Base-by-base conservation (phyloP, 2,797 vertebrate genomes). In the Prunella strophiata region DNA sequence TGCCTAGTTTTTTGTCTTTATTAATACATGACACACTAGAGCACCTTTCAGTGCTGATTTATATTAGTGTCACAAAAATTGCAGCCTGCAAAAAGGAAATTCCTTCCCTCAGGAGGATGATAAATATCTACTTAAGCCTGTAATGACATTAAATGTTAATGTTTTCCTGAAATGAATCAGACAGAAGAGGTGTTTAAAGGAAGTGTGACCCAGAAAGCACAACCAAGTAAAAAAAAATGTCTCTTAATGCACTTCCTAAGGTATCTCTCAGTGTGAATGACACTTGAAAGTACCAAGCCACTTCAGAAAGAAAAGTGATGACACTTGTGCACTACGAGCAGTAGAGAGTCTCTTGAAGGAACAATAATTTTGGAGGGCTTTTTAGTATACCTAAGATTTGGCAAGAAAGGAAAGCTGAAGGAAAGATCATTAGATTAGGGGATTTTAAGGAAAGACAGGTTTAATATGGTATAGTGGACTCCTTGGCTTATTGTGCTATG, bases 61-160 rank as follows among this genome's bases (percentile, higher is more conserved):
- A 95, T 96, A 61, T 81, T 66, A 51, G 71, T 68, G 51, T 62
- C 80, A 91, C 22, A 62, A 87, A 93, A 93, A 91, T 14, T 58
- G 58, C 1, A 3, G 85, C 73, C 80, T 75, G 66, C 21, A 72
- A 62, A 87, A 91, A 89, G 62, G 84, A 84, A 93, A 86, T 75
- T 81, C 77, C 43, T 45, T 90, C 48, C 34, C 43, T 90, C 50
- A 51, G 63, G 81, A 78, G 70, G 61, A 84, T 94, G 88, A 93
- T 78, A 91, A 91, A 96, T 92, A 87, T 58, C 89, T 89, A 11
- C 63, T 91, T 87, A 84, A 70, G 83, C 55, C 38, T 84, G 30
- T 84, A 84, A 93, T 65, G 88, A 50, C 77, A 91, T 52, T 96
- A 90, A 78, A 84, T 38, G 59, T 92, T 91, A 93, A 93, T 82